Conservation (phyloP, 2,888 invertebrate genomes). For the Athalia circularis region DNA sequence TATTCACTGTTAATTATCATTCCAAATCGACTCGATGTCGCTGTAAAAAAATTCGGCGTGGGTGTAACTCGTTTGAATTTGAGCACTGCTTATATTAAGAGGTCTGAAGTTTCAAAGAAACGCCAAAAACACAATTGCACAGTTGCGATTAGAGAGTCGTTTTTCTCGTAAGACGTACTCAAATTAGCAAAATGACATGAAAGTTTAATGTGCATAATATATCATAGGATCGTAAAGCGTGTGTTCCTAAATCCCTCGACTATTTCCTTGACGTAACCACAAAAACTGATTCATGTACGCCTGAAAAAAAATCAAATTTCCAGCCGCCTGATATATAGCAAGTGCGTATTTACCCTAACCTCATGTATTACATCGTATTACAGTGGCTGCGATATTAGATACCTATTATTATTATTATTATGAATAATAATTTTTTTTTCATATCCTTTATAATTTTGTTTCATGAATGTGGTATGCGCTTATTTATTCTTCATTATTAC, state of each 20-base stretch:
- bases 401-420: not conserved
- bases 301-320: constrained; percentile 29
- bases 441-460: not conserved
- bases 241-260: not conserved
- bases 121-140: too few relatives aligned
- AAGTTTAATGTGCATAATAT: too few relatives aligned
- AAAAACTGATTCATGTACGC: constrained; percentile 2
- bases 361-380: constrained; percentile 27
- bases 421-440: not conserved
- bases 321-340: constrained; percentile 30
- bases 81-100: too few relatives aligned
- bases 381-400: constrained; percentile 32
- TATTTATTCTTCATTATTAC: constrained; percentile 29
- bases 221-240: not conserved
- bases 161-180: too few relatives aligned
- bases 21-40: constrained; percentile 13
- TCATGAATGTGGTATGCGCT: constrained; percentile 41
- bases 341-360: constrained; percentile 21
- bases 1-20: not conserved
- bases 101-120: too few relatives aligned
- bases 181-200: too few relatives aligned
- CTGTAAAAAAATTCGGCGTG: not conserved
- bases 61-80: too few relatives aligned
- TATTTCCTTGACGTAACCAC: not conserved
- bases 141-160: too few relatives aligned